Evolutionary conservation across 2,113 vertebrate species (phyloP).

Genomic region (Promerops cafer): DNA sequence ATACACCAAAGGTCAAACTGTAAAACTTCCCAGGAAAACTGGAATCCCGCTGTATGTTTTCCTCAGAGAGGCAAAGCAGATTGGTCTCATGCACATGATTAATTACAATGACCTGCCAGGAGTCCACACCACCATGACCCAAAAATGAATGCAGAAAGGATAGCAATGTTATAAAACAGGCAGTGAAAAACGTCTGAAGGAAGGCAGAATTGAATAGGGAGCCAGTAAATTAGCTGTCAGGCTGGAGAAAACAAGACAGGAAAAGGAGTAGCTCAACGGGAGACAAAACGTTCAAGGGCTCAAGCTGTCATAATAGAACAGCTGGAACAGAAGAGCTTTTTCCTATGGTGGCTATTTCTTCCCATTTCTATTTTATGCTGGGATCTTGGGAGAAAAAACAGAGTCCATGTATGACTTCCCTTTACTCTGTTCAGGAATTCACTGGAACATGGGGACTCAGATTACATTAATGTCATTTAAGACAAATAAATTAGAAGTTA

Average conservation of each 20-base stretch:
- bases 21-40: slow-evolving; percentile 78
- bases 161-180: slow-evolving; percentile 67
- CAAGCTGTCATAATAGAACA: slow-evolving; percentile 71
- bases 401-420: neutral
- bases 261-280: slow-evolving; percentile 75
- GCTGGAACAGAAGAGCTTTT: slow-evolving; percentile 8
- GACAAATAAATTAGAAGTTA: neutral
- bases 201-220: slow-evolving; percentile 73
- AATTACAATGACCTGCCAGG: slow-evolving; percentile 74
- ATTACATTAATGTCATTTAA: neutral
- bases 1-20: slow-evolving; percentile 70
- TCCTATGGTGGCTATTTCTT: neutral
- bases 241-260: slow-evolving; percentile 75
- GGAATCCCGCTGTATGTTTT: slow-evolving; percentile 76
- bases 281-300: slow-evolving; percentile 74
- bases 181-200: slow-evolving; percentile 74
- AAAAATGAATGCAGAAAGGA: slow-evolving; percentile 70
- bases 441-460: neutral
- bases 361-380: neutral
- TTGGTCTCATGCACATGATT: slow-evolving; percentile 69
- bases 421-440: neutral
- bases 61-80: slow-evolving; percentile 64
- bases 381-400: neutral
- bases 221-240: slow-evolving; percentile 77
- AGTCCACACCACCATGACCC: slow-evolving; percentile 47